Conservation (phyloP, 2,113 vertebrate species). For the Colaptes auratus region DNA sequence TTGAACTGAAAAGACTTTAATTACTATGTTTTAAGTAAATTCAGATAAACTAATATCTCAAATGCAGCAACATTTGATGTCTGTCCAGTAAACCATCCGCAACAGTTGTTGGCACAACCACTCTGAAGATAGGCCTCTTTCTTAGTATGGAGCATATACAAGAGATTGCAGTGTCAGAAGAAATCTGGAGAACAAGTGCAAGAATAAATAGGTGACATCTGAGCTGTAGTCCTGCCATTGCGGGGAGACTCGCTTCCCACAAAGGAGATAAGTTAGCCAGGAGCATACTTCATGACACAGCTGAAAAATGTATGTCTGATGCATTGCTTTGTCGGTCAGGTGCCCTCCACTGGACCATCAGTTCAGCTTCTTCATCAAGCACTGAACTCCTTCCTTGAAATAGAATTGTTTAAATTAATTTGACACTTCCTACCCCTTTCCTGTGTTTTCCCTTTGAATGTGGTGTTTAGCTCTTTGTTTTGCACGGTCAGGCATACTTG, state of each 20-base stretch:
- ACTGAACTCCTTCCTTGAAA: neutral
- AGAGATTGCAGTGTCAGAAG: neutral
- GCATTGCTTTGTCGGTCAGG: neutral
- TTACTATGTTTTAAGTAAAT: neutral
- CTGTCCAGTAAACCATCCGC: neutral
- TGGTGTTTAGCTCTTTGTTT: neutral
- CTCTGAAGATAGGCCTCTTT: neutral
- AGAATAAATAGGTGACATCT: neutral
- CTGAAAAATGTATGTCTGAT: neutral
- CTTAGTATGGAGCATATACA: neutral
- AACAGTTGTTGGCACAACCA: neutral
- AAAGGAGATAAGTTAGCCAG: neutral
- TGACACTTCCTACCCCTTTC: neutral
- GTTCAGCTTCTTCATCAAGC: neutral
- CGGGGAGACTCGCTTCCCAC: neutral
- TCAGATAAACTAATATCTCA: constrained; percentile 23
- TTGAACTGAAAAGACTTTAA: neutral
- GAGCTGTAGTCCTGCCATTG: neutral
- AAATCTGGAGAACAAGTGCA: neutral
- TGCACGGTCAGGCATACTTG: neutral
- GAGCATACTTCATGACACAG: neutral
- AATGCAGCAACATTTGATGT: neutral
- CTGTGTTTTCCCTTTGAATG: neutral
- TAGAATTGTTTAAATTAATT: neutral
- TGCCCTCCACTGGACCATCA: neutral